Evolutionary conservation across 2,888 invertebrate genomes (phyloP).

Genomic region (Macaria notata): DNA sequence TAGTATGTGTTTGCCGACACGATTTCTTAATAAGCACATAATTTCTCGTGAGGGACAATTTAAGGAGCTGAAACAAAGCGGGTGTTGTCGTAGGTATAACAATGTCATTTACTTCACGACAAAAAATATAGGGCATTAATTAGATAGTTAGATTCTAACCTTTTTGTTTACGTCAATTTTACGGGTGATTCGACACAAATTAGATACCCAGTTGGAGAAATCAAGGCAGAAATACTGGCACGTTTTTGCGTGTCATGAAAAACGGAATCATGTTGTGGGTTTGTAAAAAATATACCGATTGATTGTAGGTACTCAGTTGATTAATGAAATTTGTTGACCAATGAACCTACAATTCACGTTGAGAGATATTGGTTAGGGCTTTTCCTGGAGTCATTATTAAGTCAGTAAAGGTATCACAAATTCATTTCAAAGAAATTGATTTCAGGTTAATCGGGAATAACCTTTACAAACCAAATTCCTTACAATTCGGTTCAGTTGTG

Average conservation of each 20-base stretch:
- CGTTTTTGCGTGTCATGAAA: slow-evolving; percentile 27
- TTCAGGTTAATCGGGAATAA: no score
- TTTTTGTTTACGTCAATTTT: slow-evolving; percentile 68
- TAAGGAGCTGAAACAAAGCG: slow-evolving; percentile 15
- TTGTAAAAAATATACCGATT: slow-evolving; percentile 16
- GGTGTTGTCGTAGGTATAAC: slow-evolving; percentile 1
- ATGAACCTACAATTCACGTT: no score
- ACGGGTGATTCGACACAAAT: slow-evolving; percentile 70
- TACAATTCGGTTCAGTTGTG: no score
- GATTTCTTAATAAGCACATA: slow-evolving; percentile 14
- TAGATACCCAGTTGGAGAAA: slow-evolving; percentile 27
- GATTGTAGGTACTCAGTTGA: slow-evolving; percentile 8
- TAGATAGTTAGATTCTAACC: slow-evolving; percentile 39
- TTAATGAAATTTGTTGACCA: no score
- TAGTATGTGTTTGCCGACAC: slow-evolving; percentile 19
- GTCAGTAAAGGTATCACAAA: no score
- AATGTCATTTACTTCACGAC: slow-evolving; percentile 28
- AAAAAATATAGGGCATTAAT: slow-evolving; percentile 56
- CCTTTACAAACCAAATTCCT: no score
- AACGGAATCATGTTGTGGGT: slow-evolving; percentile 26
- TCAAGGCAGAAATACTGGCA: slow-evolving; percentile 12
- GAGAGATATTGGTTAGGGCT: no score
- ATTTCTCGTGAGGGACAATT: slow-evolving; percentile 33
- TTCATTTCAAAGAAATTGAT: no score
- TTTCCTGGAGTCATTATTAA: no score